Evolutionary conservation across 2,113 vertebrate genomes (phyloP).

Genomic region (Pollachius pollachius): DNA sequence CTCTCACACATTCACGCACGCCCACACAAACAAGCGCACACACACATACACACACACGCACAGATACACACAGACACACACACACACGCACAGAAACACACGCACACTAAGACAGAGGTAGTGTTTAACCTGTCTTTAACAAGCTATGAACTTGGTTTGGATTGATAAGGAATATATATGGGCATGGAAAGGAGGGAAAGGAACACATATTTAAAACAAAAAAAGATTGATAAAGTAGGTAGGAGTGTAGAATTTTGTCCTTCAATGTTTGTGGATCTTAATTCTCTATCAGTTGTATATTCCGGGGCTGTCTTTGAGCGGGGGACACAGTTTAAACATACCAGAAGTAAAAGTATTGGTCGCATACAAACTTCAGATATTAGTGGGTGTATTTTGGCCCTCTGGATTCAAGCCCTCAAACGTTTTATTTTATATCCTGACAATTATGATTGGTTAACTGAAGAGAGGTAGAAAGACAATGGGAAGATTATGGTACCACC

Average conservation of each 20-base stretch:
- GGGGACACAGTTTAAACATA: constrained; percentile 61
- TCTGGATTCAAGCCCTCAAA: too few relatives aligned
- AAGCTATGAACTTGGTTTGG: too few relatives aligned
- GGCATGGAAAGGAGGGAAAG: constrained; percentile 22
- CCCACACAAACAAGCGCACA: constrained; percentile 11
- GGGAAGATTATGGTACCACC: constrained; percentile 33
- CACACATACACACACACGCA: constrained; percentile 15
- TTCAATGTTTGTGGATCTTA: constrained; percentile 71
- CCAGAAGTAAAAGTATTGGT: constrained; percentile 19
- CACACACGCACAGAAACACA: constrained; percentile 25
- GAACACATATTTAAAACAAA: constrained; percentile 36
- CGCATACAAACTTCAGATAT: too few relatives aligned
- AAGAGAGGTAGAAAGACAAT: too few relatives aligned
- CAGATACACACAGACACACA: constrained; percentile 24
- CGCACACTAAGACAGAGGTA: constrained; percentile 13
- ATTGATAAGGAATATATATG: constrained; percentile 5
- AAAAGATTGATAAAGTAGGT: constrained; percentile 44
- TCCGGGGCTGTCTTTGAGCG: constrained; percentile 60
- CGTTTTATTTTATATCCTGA: too few relatives aligned
- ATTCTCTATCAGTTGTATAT: constrained; percentile 66
- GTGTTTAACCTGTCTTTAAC: too few relatives aligned
- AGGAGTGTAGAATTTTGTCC: constrained; percentile 51
- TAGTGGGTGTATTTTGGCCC: too few relatives aligned
- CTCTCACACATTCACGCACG: constrained; percentile 14
- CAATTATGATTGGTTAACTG: too few relatives aligned